These are phyloP conservation scores for Ctenicera cuprea DNA, from an alignment of 2,888 invertebrate species.

Conservation along the genomic window DNA sequence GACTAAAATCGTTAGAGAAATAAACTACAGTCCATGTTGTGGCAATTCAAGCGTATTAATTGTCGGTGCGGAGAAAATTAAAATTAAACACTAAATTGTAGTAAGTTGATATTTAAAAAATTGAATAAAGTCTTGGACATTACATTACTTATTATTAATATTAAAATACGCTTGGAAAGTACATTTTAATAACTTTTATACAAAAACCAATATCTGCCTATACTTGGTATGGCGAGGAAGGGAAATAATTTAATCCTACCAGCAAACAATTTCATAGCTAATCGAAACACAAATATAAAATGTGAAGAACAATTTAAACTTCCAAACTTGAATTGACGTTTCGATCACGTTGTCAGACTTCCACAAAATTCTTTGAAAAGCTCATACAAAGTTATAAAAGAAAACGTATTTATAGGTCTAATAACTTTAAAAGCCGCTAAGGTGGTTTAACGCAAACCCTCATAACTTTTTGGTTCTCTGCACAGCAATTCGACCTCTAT, in stretches of 20 bases:
- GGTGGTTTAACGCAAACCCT: constrained; percentile 2
- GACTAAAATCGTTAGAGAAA: constrained; percentile 15
- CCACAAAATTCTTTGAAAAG: neutral
- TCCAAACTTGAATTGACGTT: neutral
- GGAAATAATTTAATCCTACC: neutral
- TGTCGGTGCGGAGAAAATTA: neutral
- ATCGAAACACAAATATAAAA: neutral
- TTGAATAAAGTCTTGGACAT: neutral
- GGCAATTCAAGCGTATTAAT: neutral
- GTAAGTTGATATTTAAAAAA: neutral
- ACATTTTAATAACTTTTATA: neutral
- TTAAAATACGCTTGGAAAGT: neutral
- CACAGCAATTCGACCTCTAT: constrained; percentile 7
- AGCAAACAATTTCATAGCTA: too few species aligned
- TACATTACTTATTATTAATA: neutral
- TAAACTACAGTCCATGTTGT: neutral
- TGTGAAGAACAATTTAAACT: neutral
- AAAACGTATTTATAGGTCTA: constrained; percentile 9
- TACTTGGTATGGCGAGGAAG: too few species aligned
- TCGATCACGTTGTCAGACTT: neutral
- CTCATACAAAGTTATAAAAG: constrained; percentile 5
- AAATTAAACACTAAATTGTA: neutral
- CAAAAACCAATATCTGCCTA: too few species aligned
- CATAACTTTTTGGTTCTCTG: constrained; percentile 9
- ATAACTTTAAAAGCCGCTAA: neutral